Evolutionary conservation across 2,888 invertebrate genomes (phyloP).

Genomic region (Phalera bucephala): DNA sequence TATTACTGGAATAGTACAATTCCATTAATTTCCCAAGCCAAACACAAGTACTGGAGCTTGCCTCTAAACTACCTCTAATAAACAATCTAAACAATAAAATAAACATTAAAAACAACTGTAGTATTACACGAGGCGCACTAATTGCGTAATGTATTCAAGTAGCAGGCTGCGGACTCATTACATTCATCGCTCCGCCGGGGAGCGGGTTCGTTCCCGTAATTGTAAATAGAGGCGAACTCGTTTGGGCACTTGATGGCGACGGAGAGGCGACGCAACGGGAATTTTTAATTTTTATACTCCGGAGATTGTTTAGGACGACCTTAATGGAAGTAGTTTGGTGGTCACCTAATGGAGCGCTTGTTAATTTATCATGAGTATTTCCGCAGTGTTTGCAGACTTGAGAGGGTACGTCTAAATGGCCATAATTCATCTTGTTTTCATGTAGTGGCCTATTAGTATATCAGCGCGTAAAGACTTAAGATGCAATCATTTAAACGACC

Average conservation of each 20-base stretch:
- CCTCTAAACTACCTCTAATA: constrained; percentile 9
- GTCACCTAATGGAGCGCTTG: too few species aligned
- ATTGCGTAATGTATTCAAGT: constrained; percentile 58
- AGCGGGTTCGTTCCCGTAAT: constrained; percentile 42
- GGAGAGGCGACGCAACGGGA: constrained; percentile 39
- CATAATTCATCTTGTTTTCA: too few species aligned
- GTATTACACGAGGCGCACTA: constrained; percentile 26
- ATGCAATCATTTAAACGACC: too few species aligned
- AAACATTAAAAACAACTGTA: constrained; percentile 32
- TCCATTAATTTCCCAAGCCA: too few species aligned
- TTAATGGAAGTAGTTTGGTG: constrained; percentile 10
- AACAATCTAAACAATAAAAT: constrained; percentile 36
- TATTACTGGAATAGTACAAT: too few species aligned
- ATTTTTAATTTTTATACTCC: constrained; percentile 56
- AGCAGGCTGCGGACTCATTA: constrained; percentile 40
- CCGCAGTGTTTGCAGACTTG: too few species aligned
- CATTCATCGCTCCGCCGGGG: constrained; percentile 39
- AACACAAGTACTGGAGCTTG: too few species aligned
- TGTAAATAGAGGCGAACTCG: constrained; percentile 63
- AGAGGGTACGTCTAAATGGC: too few species aligned
- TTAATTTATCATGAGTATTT: too few species aligned
- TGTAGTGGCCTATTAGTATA: too few species aligned
- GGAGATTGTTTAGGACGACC: constrained; percentile 29
- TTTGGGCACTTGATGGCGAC: constrained; percentile 55
- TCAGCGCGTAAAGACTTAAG: too few species aligned